A percentile compares a stretch with the other conserved stretches of the same genome.
These are phyloP conservation scores for Chlamydotis undulata DNA, from an alignment of 2,113 vertebrate species.

Conservation along the genomic window DNA sequence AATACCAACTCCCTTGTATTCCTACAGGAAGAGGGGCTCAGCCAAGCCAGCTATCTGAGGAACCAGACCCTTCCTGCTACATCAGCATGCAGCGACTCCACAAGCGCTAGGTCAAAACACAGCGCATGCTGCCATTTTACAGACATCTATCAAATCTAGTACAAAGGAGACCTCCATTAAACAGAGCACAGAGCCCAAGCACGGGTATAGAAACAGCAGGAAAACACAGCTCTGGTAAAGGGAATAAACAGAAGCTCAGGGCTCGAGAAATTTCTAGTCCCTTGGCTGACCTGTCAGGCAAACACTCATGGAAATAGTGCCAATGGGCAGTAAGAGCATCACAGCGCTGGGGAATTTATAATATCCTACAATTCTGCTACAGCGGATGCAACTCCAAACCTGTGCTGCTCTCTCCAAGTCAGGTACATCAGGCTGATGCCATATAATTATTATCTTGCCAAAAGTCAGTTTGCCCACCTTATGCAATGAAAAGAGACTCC, in stretches of 20 bases:
- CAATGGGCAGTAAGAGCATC: neutral
- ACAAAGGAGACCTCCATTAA: neutral
- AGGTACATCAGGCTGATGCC: neutral
- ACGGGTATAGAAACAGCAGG: neutral
- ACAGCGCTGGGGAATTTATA: neutral
- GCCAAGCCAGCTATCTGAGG: slow-evolving; percentile 56
- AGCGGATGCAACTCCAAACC: neutral
- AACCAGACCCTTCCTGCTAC: slow-evolving; percentile 73
- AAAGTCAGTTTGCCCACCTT: neutral
- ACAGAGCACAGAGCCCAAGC: neutral
- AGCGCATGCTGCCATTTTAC: neutral
- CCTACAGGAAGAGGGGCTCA: slow-evolving; percentile 56
- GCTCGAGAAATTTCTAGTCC: neutral
- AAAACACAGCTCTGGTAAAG: neutral
- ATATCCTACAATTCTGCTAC: neutral
- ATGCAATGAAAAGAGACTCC: neutral
- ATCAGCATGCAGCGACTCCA: neutral
- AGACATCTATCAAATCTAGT: neutral
- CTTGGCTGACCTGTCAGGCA: neutral
- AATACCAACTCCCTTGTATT: slow-evolving; percentile 2
- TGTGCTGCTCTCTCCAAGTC: neutral
- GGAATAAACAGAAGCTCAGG: neutral
- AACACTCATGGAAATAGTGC: neutral
- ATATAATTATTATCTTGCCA: neutral
- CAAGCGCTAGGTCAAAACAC: neutral